phyloP scores from a whole-genome alignment of 2,888 invertebrate genomes.

The Melitaea athalia region DNA sequence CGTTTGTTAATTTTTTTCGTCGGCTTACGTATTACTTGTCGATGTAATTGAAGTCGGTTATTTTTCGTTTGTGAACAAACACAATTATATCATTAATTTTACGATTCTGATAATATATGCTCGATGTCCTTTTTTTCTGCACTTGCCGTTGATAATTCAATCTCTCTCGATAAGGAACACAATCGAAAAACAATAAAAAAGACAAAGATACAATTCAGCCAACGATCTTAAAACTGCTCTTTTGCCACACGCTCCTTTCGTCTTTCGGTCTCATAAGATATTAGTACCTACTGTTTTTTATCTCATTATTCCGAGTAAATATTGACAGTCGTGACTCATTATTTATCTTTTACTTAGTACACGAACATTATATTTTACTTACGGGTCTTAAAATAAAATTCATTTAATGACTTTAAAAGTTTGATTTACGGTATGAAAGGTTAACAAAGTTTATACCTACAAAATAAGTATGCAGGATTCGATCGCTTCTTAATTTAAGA shows the following conservation, averaged over 20 bases:
- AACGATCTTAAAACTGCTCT: conserved; percentile 20
- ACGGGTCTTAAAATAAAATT: not conserved
- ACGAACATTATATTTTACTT: conserved; percentile 8
- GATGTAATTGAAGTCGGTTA: too few species aligned
- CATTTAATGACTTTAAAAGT: not conserved
- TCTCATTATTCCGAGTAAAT: conserved; percentile 22
- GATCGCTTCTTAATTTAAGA: too few species aligned
- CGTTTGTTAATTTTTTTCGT: too few species aligned
- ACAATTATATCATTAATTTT: too few species aligned
- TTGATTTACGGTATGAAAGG: not conserved
- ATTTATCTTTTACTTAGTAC: conserved; percentile 20
- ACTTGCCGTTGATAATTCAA: conserved; percentile 48
- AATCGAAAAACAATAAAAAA: conserved; percentile 22
- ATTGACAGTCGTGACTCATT: conserved; percentile 21
- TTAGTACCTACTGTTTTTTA: conserved; percentile 27
- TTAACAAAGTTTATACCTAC: too few species aligned
- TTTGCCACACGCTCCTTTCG: conserved; percentile 22
- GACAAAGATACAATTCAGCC: conserved; percentile 12
- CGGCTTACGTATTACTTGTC: too few species aligned
- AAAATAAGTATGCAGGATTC: too few species aligned
- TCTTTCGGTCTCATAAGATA: conserved; percentile 17
- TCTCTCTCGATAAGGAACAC: conserved; percentile 38
- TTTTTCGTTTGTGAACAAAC: too few species aligned
- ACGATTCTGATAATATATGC: conserved; percentile 23
- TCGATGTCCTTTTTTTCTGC: conserved; percentile 11